phyloP scores from a whole-genome alignment of 2,797 vertebrate genomes.

The Syngnathus rostellatus region DNA sequence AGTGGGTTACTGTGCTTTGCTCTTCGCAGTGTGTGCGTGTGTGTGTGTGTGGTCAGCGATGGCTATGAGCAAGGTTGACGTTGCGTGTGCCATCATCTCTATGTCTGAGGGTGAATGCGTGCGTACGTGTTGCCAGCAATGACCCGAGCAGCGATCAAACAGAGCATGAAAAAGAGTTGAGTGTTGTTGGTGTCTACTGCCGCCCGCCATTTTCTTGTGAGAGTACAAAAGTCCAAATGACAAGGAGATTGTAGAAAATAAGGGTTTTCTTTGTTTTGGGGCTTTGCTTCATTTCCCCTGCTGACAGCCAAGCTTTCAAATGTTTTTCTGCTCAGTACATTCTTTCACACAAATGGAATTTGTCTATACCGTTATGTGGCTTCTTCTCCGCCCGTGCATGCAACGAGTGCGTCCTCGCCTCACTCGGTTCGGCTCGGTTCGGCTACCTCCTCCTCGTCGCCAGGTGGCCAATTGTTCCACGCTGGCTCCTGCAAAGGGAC shows the following conservation, averaged over 20 bases:
- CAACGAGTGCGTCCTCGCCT: too few species aligned
- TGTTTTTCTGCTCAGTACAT: not conserved
- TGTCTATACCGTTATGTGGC: not conserved
- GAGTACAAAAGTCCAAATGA: not conserved
- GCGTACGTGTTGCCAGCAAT: not conserved
- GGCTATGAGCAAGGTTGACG: not conserved
- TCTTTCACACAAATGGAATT: not conserved
- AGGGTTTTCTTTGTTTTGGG: not conserved
- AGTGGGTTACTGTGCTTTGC: too few species aligned
- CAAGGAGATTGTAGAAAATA: not conserved
- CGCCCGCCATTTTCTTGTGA: not conserved
- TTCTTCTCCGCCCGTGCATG: not conserved
- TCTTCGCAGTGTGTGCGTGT: too few species aligned
- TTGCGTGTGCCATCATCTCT: not conserved
- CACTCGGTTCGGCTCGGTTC: too few species aligned
- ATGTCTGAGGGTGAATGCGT: not conserved
- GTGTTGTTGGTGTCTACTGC: not conserved
- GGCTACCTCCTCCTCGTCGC: not conserved
- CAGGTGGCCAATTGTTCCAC: constrained; percentile 25
- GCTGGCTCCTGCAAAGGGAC: constrained; percentile 34
- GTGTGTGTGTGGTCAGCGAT: not conserved
- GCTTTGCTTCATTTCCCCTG: not conserved
- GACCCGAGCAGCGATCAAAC: not conserved
- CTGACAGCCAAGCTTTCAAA: not conserved
- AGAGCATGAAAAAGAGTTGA: not conserved